These are phyloP conservation scores for Nycticorax nycticorax DNA, from an alignment of 2,113 vertebrate genomes.

Conservation along the genomic window DNA sequence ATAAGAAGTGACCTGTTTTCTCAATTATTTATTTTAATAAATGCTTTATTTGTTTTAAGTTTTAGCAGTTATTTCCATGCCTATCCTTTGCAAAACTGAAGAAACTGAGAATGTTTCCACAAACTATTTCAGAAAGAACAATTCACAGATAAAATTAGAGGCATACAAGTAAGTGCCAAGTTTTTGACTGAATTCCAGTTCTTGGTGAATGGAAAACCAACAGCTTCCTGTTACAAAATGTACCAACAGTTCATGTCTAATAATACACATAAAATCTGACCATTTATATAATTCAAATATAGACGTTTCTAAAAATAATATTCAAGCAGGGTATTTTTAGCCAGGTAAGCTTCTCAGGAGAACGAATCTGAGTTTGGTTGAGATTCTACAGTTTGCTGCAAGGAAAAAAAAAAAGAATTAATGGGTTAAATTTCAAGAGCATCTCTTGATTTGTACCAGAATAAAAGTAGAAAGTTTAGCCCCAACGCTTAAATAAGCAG, in stretches of 20 bases:
- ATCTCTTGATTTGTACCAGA: not conserved
- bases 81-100: constrained; percentile 1
- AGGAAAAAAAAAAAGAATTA: not conserved
- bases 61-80: constrained; percentile 50
- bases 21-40: constrained; percentile 10
- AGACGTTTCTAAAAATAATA: constrained; percentile 68
- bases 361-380: not conserved
- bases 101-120: constrained; percentile 63
- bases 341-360: constrained; percentile 66
- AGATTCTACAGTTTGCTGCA: not conserved
- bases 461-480: not conserved
- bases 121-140: constrained; percentile 65
- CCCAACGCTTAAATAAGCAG: not conserved
- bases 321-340: constrained; percentile 69
- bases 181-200: constrained; percentile 76
- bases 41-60: constrained; percentile 30
- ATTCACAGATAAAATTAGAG: constrained; percentile 67
- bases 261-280: constrained; percentile 69
- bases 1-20: not conserved
- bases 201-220: constrained; percentile 79
- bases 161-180: constrained; percentile 65
- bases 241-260: constrained; percentile 73
- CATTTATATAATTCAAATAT: constrained; percentile 60
- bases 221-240: constrained; percentile 82
- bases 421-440: not conserved